Percentiles rank a stretch among this genome's conserved stretches.
These are phyloP conservation scores for Spisula subtruncata DNA, from an alignment of 2,888 invertebrate species.

Conservation along the genomic window DNA sequence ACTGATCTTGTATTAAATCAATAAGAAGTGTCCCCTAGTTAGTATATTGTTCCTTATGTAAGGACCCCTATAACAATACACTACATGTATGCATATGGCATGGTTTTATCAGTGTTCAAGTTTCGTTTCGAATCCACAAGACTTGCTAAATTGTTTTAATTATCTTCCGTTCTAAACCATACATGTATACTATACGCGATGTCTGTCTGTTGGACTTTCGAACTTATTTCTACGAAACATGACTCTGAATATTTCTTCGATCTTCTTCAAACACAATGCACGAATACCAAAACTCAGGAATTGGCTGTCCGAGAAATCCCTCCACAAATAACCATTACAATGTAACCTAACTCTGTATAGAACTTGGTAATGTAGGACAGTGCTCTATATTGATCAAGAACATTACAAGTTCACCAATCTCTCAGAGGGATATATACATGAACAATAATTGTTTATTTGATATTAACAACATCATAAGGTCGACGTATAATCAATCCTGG, in stretches of 20 bases:
- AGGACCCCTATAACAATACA: too few species aligned
- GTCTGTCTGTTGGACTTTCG: neutral
- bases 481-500: neutral
- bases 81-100: too few species aligned
- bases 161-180: too few species aligned
- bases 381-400: neutral
- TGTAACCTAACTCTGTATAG: neutral
- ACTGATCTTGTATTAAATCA: too few species aligned
- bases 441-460: constrained; percentile 11
- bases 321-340: neutral
- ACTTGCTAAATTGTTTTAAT: too few species aligned
- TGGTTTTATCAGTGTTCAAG: too few species aligned
- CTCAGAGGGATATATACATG: neutral
- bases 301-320: neutral
- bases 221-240: neutral
- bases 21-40: too few species aligned
- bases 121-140: too few species aligned
- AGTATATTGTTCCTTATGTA: too few species aligned
- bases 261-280: too few species aligned
- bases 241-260: neutral
- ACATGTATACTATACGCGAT: too few species aligned
- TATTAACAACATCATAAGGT: neutral
- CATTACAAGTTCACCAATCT: neutral
- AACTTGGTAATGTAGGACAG: neutral
- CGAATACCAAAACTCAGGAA: neutral